phyloP scores from a whole-genome alignment of 1,140 invertebrate species.

The Anthonomus grandis region DNA sequence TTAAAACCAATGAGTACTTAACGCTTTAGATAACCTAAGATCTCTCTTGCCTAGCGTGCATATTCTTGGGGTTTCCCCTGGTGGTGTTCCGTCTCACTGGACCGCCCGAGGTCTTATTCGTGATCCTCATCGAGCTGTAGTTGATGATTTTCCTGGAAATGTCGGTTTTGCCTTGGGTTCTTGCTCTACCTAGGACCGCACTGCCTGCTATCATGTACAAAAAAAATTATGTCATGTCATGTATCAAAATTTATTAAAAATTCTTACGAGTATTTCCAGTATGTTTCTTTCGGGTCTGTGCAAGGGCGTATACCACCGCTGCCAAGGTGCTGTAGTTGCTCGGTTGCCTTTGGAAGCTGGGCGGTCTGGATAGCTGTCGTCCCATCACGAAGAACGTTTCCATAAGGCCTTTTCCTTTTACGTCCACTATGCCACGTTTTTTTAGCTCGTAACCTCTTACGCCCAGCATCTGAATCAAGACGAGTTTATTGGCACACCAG shows the following conservation, averaged over 20 bases:
- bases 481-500: no score
- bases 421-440: constrained; percentile 77
- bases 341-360: constrained; percentile 61
- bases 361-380: constrained; percentile 53
- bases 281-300: constrained; percentile 62
- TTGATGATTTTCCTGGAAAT: constrained; percentile 48
- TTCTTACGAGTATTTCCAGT: constrained; percentile 52
- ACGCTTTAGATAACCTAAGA: neutral
- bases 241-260: neutral
- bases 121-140: constrained; percentile 54
- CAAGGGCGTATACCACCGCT: constrained; percentile 85
- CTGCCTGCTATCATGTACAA: constrained; percentile 34
- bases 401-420: constrained; percentile 95
- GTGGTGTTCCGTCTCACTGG: constrained; percentile 55
- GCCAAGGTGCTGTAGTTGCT: constrained; percentile 75
- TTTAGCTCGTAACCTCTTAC: constrained; percentile 68
- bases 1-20: neutral
- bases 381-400: constrained; percentile 87
- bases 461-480: constrained; percentile 63
- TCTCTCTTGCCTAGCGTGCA: constrained; percentile 39
- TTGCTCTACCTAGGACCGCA: constrained; percentile 45
- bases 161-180: constrained; percentile 49
- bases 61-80: constrained; percentile 45
- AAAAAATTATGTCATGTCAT: neutral
- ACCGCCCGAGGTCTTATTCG: constrained; percentile 46